phyloP scores from a whole-genome alignment of 2,113 vertebrate genomes.

The Hepsetus odoe region DNA sequence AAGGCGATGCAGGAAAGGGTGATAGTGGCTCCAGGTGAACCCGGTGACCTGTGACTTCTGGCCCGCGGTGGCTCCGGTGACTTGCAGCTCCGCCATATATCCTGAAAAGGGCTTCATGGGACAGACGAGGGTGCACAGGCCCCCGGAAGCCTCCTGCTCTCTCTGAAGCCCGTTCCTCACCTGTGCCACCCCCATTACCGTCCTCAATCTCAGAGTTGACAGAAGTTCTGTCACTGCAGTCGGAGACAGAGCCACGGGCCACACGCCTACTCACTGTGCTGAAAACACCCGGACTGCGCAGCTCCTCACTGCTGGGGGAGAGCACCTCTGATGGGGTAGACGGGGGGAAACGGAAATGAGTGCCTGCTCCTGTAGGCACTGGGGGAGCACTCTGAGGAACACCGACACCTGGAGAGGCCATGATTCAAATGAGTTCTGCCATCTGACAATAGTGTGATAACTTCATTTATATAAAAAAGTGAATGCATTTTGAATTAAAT shows the following conservation, averaged over 20 bases:
- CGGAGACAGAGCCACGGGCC: slow-evolving; percentile 86
- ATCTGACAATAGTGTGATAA: neutral
- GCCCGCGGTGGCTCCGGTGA: slow-evolving; percentile 45
- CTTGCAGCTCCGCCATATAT: slow-evolving; percentile 79
- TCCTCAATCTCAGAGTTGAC: slow-evolving; percentile 88
- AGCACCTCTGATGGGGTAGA: slow-evolving; percentile 86
- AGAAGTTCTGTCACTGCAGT: slow-evolving; percentile 90
- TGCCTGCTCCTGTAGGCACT: slow-evolving; percentile 80
- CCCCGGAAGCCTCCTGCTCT: slow-evolving; percentile 75
- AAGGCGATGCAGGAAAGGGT: slow-evolving; percentile 86
- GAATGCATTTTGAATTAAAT: too few relatives aligned
- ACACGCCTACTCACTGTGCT: slow-evolving; percentile 80
- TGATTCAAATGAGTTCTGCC: neutral
- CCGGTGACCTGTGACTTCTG: slow-evolving; percentile 68
- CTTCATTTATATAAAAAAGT: too few relatives aligned
- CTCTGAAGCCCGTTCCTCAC: slow-evolving; percentile 62
- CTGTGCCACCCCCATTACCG: slow-evolving; percentile 73
- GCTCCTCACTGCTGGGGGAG: slow-evolving; percentile 85
- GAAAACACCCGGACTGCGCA: slow-evolving; percentile 85
- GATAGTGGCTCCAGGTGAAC: slow-evolving; percentile 85
- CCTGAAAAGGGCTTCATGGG: slow-evolving; percentile 84
- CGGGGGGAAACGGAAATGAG: slow-evolving; percentile 89
- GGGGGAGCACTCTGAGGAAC: slow-evolving; percentile 92
- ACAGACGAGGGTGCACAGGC: slow-evolving; percentile 79
- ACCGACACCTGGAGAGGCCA: slow-evolving; percentile 76